Percentiles rank a stretch among this genome's conserved stretches.
Evolutionary conservation across 2,113 vertebrate genomes (phyloP).

Genomic region (Hypocryptadius cinnamomeus): DNA sequence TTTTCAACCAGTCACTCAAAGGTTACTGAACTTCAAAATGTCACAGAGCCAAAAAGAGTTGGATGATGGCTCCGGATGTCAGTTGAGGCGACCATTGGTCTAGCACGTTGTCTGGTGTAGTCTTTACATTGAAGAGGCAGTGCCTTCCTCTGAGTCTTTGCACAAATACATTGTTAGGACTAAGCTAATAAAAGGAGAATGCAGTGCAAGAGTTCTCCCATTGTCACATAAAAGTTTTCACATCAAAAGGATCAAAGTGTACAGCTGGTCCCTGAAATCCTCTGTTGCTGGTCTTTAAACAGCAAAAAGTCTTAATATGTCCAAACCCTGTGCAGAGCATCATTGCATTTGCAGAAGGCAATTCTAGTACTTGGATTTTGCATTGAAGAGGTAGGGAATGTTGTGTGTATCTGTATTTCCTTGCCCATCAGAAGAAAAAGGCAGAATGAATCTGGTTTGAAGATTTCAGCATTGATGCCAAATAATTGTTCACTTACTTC

Average conservation of each 20-base stretch:
- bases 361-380: background rate
- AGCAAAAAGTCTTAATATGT: background rate
- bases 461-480: background rate
- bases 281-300: background rate
- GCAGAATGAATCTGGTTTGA: background rate
- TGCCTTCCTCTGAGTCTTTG: background rate
- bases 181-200: background rate
- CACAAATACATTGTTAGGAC: background rate
- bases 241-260: background rate
- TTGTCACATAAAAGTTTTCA: background rate
- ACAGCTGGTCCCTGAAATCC: background rate
- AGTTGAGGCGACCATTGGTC: background rate
- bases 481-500: background rate
- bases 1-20: background rate
- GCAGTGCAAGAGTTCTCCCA: background rate
- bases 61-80: background rate
- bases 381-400: background rate
- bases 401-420: background rate
- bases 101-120: background rate
- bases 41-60: background rate
- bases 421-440: background rate
- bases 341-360: background rate
- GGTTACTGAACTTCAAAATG: background rate
- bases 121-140: background rate
- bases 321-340: background rate